Conservation (phyloP, 1,140 invertebrate species). For the Littorina saxatilis region DNA sequence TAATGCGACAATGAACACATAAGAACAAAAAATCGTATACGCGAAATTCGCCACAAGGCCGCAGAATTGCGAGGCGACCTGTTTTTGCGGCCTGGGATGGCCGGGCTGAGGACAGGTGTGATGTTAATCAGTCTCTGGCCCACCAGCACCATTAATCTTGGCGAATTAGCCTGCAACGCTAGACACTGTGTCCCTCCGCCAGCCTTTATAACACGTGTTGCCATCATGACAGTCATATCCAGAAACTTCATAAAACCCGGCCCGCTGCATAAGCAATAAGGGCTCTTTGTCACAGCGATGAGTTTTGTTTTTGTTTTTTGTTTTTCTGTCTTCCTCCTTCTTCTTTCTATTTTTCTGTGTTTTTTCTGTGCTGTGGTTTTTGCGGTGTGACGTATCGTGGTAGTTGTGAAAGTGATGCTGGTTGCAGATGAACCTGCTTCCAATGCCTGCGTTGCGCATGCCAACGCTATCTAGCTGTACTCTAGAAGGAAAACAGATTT, state of each 20-base stretch:
- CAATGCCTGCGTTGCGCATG: too few species aligned
- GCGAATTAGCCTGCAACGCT: not conserved
- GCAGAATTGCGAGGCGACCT: not conserved
- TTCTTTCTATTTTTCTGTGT: not conserved
- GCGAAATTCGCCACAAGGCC: too few species aligned
- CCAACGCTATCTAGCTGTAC: too few species aligned
- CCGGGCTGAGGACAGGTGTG: not conserved
- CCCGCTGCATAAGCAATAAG: slow-evolving; percentile 20
- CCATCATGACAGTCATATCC: slow-evolving; percentile 30
- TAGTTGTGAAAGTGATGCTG: too few species aligned
- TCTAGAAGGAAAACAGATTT: too few species aligned
- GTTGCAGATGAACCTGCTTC: too few species aligned
- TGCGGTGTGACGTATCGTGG: too few species aligned
- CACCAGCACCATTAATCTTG: not conserved
- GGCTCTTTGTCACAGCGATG: not conserved
- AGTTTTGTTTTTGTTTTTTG: not conserved
- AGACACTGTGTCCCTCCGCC: not conserved
- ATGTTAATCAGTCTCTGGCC: slow-evolving; percentile 7
- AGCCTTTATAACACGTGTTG: not conserved
- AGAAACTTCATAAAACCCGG: slow-evolving; percentile 25
- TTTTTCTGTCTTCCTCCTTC: not conserved
- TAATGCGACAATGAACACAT: too few species aligned
- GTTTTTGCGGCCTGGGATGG: not conserved
- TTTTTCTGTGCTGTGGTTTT: not conserved
- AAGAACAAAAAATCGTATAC: too few species aligned